Conservation (phyloP, 2,888 invertebrate genomes). For the Troglohyphantes excavatus region DNA sequence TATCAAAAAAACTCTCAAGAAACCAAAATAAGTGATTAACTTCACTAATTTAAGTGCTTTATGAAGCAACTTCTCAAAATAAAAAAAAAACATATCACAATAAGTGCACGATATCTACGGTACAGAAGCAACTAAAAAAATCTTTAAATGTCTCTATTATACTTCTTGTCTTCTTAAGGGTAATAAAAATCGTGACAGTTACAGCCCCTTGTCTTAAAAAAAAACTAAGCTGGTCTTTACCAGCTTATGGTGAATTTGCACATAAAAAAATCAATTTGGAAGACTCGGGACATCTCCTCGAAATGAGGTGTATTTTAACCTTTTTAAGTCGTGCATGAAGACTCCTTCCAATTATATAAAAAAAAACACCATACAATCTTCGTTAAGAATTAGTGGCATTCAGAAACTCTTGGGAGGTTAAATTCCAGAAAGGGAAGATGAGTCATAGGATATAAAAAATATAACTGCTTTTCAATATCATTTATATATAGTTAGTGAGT, state of each 20-base stretch:
- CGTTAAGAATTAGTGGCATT: no score
- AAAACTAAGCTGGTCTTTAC: not conserved
- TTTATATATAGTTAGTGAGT: no score
- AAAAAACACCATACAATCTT: not conserved
- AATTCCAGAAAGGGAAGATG: no score
- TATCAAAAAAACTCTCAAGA: no score
- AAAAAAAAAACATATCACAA: not conserved
- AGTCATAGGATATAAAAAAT: no score
- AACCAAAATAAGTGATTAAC: no score
- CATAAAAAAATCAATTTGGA: not conserved
- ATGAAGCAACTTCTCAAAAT: not conserved
- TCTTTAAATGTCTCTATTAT: not conserved
- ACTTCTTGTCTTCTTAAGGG: not conserved
- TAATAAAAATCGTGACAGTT: not conserved
- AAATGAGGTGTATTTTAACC: not conserved
- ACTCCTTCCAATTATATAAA: slow-evolving; percentile 17
- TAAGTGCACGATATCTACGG: no score
- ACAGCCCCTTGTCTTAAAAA: not conserved
- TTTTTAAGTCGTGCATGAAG: not conserved
- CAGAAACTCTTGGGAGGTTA: no score
- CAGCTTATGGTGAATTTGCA: not conserved
- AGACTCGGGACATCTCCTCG: not conserved
- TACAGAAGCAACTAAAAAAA: not conserved
- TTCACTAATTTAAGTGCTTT: no score
- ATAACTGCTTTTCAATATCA: no score